Evolutionary conservation across 2,888 invertebrate species (phyloP).

Genomic region (Mesochorus sp.): DNA sequence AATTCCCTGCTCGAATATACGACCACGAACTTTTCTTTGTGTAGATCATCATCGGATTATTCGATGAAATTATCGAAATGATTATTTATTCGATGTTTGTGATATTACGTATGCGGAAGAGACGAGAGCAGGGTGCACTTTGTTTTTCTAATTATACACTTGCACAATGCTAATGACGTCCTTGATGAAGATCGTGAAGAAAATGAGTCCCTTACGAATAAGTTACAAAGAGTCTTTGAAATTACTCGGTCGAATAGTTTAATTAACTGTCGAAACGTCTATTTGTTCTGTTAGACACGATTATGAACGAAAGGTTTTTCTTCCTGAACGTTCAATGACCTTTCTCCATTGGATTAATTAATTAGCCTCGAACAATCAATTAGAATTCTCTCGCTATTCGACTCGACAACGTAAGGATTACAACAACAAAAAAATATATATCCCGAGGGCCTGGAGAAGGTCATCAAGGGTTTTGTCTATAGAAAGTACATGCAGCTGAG

Average conservation of each 20-base stretch:
- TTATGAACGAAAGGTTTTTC: not conserved
- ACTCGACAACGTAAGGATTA: not conserved
- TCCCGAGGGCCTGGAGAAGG: constrained; percentile 64
- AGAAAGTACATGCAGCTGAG: constrained; percentile 20
- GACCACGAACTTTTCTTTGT: no score
- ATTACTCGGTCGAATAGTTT: not conserved
- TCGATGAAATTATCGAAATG: constrained; percentile 1
- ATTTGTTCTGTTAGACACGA: not conserved
- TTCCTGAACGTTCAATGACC: not conserved
- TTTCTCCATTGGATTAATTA: constrained; percentile 15
- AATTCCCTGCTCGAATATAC: no score
- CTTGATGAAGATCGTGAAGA: not conserved
- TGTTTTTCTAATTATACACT: constrained; percentile 1
- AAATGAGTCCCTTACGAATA: not conserved
- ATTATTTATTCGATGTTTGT: not conserved
- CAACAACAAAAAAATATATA: constrained; percentile 19
- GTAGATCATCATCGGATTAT: no score
- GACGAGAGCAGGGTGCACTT: not conserved
- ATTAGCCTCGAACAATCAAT: constrained; percentile 35
- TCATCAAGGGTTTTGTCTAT: constrained; percentile 40
- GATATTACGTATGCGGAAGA: not conserved
- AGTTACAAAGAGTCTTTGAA: not conserved
- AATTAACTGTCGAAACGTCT: not conserved
- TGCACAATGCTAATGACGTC: not conserved
- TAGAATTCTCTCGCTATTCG: constrained; percentile 3